Conservation (phyloP, 2,888 invertebrate species). For the Leucoma salicis region DNA sequence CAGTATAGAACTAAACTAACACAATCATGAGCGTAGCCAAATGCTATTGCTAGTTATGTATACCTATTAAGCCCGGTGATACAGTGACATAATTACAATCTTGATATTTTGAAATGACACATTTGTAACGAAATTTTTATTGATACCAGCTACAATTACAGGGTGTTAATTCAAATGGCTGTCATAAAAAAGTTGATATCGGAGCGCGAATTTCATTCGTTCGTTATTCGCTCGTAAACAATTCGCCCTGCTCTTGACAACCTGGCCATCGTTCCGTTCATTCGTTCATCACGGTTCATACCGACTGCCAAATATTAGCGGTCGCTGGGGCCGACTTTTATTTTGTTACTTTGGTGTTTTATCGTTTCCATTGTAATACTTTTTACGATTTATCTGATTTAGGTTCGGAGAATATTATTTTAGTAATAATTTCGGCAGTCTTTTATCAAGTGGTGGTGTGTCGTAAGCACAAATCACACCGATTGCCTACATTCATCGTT, state of each 20-base stretch:
- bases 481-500: too few relatives aligned
- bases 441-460: too few relatives aligned
- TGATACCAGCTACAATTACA: too few relatives aligned
- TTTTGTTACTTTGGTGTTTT: neutral
- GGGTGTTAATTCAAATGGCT: slow-evolving; percentile 18
- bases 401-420: neutral
- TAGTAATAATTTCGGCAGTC: too few relatives aligned
- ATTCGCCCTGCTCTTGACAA: slow-evolving; percentile 26
- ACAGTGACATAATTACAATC: too few relatives aligned
- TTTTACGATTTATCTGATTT: neutral
- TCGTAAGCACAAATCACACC: too few relatives aligned
- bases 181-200: slow-evolving; percentile 20
- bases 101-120: too few relatives aligned
- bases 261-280: slow-evolving; percentile 31
- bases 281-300: slow-evolving; percentile 16
- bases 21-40: too few relatives aligned
- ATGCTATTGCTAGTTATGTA: too few relatives aligned
- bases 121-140: too few relatives aligned
- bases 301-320: slow-evolving; percentile 17
- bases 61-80: too few relatives aligned
- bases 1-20: too few relatives aligned
- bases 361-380: neutral
- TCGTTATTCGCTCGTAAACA: slow-evolving; percentile 18
- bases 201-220: slow-evolving; percentile 8
- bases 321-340: slow-evolving; percentile 1